Conservation (phyloP, 2,797 vertebrate genomes). For the Sphenopsis melanotis region DNA sequence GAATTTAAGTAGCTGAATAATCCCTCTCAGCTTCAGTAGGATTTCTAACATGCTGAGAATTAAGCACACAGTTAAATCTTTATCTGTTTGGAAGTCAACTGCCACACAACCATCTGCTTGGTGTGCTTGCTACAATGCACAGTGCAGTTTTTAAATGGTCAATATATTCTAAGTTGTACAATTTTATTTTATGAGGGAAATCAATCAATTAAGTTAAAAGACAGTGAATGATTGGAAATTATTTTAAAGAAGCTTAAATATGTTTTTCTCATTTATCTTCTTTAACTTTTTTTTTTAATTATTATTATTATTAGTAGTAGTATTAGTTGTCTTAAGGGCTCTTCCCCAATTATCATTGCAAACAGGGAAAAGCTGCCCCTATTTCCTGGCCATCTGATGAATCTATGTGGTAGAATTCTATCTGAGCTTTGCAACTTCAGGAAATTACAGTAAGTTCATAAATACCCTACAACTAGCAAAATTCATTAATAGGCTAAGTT, state of each 20-base stretch:
- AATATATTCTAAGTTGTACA: not conserved
- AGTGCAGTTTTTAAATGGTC: not conserved
- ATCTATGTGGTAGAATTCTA: not conserved
- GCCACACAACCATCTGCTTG: not conserved
- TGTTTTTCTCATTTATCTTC: not conserved
- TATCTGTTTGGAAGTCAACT: not conserved
- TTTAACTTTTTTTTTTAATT: not conserved
- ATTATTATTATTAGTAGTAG: too few relatives aligned
- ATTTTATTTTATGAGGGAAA: not conserved
- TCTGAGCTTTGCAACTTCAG: not conserved
- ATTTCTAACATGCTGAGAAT: not conserved
- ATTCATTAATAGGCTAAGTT: not conserved
- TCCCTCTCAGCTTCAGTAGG: not conserved
- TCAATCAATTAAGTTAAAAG: not conserved
- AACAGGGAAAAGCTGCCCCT: not conserved
- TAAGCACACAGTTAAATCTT: not conserved
- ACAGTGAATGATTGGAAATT: not conserved
- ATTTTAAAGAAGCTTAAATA: not conserved
- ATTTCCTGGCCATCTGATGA: not conserved
- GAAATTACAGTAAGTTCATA: not conserved
- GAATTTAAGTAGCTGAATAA: constrained; percentile 10
- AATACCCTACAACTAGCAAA: not conserved
- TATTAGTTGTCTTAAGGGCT: not conserved
- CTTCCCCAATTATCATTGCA: not conserved
- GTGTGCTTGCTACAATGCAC: not conserved